Base-by-base conservation (phyloP, 35 echinoderm and acorn worm species). In the Lytechinus variegatus region DNA sequence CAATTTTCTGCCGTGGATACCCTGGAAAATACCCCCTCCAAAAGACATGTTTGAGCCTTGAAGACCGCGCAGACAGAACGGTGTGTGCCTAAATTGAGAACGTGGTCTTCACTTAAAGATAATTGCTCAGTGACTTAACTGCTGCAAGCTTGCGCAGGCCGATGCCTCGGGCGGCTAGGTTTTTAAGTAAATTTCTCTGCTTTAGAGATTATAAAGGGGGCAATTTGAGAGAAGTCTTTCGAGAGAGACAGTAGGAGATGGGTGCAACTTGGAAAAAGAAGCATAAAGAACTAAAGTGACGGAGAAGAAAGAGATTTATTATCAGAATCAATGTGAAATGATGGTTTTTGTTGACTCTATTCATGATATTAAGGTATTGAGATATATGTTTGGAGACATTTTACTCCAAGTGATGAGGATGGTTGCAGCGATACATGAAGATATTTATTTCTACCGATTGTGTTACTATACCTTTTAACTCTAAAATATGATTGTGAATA, bases 31-130 rank as follows among this genome's bases (percentile, higher is more conserved):
- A n/a, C 66, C 66, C 66, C 19, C 19, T 79, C 16, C n/a, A 44
- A 79, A 79, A 79, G 66, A 79, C 66, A 79, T 16, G 19, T 79
- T 79, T 79, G n/a, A 79, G 66, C 21, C 66, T 79, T 16, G 19
- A 79, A 79, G 16, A 24, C 66, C 3, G 66, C 16, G 66, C 16
- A 79, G 66, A 24, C 66, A 79, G 14, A 79, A 24, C 66, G 66
- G n/a, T 79, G 66, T 16, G 19, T 79, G 66, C 66, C 66, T 79
- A 79, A 79, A 79, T 79, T 79, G 66, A 79, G 66, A 79, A 79
- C 66, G 66, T n/a, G 66, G 66, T 79, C 66, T 79, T 79, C 66
- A 79, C 66, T 79, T 79, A 79, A 79, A 79, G 66, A 24, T 79
- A 79, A 79, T 79, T 79, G 66, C 66, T 79, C 6, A 24, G 66